These are phyloP conservation scores for Crocallis elinguaria DNA, from an alignment of 2,888 invertebrate species.

Conservation along the genomic window DNA sequence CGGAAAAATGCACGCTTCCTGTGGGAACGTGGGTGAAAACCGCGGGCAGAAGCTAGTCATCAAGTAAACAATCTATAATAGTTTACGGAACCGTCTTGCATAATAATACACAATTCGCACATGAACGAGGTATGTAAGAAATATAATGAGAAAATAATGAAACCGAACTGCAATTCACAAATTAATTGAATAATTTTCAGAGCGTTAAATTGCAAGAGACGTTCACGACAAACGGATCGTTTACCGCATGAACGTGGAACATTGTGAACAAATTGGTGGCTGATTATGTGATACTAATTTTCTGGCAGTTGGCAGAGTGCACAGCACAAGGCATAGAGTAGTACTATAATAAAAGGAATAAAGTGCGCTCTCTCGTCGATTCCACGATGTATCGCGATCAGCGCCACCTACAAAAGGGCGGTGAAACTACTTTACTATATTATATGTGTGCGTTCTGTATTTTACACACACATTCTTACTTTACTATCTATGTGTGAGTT, in stretches of 20 bases:
- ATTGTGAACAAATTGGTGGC: slow-evolving; percentile 14
- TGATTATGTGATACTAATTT: slow-evolving; percentile 2
- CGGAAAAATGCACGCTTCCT: too few relatives aligned
- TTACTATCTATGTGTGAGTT: too few relatives aligned
- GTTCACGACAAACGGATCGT: slow-evolving; percentile 29
- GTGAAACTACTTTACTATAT: too few relatives aligned
- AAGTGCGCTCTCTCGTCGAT: background rate
- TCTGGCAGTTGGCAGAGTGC: too few relatives aligned
- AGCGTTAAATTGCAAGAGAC: slow-evolving; percentile 33
- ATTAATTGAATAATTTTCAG: slow-evolving; percentile 24
- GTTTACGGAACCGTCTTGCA: too few relatives aligned
- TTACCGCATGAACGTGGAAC: slow-evolving; percentile 12
- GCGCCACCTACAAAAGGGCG: too few relatives aligned
- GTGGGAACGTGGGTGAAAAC: too few relatives aligned
- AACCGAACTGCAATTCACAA: slow-evolving; percentile 13
- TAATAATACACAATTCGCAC: background rate
- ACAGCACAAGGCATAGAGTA: too few relatives aligned
- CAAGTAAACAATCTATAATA: too few relatives aligned
- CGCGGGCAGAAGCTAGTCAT: background rate
- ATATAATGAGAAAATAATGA: slow-evolving; percentile 10
- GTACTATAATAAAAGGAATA: background rate
- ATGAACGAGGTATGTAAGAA: slow-evolving; percentile 14
- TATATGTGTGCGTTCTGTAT: too few relatives aligned
- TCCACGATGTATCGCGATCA: too few relatives aligned
- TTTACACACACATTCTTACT: too few relatives aligned